Percentiles rank a stretch among this genome's conserved stretches.
Evolutionary conservation across 2,888 invertebrate species (phyloP).

Genomic region (Pseudococcus jackbeardsleyi): DNA sequence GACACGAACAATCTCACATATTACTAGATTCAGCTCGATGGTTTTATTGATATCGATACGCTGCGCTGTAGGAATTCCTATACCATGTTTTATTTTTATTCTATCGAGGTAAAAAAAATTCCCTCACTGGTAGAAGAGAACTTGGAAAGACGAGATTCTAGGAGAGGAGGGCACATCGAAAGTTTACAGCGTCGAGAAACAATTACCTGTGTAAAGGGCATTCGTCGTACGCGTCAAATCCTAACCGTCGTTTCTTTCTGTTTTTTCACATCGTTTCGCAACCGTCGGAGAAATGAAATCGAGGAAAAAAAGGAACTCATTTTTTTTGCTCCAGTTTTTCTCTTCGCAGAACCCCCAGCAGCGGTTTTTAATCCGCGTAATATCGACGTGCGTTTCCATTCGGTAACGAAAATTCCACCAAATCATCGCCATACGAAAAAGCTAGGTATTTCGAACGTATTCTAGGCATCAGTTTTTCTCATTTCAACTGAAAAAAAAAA

Average conservation of each 20-base stretch:
- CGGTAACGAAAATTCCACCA: too few species aligned
- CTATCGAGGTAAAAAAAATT: background rate
- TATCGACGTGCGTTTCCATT: background rate
- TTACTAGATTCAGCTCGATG: background rate
- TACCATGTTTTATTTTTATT: background rate
- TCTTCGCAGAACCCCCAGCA: background rate
- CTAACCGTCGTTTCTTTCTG: background rate
- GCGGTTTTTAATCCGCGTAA: background rate
- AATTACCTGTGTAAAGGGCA: background rate
- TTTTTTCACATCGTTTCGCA: background rate
- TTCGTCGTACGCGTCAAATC: background rate
- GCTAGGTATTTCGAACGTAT: too few species aligned
- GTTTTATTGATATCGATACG: conserved; percentile 17
- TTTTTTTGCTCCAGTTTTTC: background rate
- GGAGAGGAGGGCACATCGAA: background rate
- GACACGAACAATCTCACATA: background rate
- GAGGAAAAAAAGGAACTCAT: background rate
- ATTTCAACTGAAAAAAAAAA: too few species aligned
- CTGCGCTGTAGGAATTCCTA: background rate
- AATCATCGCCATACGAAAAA: too few species aligned
- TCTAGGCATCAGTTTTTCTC: too few species aligned
- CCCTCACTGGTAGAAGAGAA: background rate
- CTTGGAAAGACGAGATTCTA: background rate
- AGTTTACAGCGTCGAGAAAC: background rate
- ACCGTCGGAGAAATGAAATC: background rate